These are phyloP conservation scores for Acronicta aceris DNA, from an alignment of 2,888 invertebrate genomes.

Conservation along the genomic window DNA sequence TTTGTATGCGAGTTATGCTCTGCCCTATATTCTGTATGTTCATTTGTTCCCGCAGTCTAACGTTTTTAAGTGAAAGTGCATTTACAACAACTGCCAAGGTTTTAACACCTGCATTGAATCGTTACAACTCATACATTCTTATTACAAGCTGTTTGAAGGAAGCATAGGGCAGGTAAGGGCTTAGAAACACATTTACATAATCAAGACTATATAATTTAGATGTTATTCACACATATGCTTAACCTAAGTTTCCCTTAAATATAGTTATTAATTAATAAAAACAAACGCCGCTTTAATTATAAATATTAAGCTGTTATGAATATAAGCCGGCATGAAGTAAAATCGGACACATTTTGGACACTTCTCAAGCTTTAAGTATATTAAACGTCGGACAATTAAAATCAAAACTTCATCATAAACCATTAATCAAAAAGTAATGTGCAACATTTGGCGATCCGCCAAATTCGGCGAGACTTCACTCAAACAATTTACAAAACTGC, in stretches of 20 bases:
- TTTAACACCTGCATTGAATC: conserved; percentile 65
- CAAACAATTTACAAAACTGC: conserved; percentile 76
- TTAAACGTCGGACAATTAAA: conserved; percentile 60
- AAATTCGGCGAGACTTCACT: conserved; percentile 71
- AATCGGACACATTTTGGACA: conserved; percentile 38
- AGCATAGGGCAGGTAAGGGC: not conserved
- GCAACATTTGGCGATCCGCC: conserved; percentile 72
- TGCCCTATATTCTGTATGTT: conserved; percentile 64
- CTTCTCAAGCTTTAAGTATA: conserved; percentile 41
- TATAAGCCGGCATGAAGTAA: conserved; percentile 29
- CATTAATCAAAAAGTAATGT: conserved; percentile 61
- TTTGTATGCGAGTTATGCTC: conserved; percentile 37
- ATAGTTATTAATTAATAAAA: conserved; percentile 1
- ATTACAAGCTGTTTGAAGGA: conserved; percentile 28
- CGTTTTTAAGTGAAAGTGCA: conserved; percentile 78
- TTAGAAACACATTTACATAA: conserved; percentile 1
- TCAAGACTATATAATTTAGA: not conserved
- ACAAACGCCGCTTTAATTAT: conserved; percentile 2
- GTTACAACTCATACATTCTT: conserved; percentile 41
- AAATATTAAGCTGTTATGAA: conserved; percentile 9
- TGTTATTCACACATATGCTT: not conserved
- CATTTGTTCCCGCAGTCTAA: conserved; percentile 55
- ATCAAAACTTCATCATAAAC: conserved; percentile 61
- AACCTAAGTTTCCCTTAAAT: not conserved
- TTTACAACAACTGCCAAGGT: conserved; percentile 73